These are phyloP conservation scores for Coleophora deauratella DNA, from an alignment of 2,888 invertebrate species.

Conservation along the genomic window DNA sequence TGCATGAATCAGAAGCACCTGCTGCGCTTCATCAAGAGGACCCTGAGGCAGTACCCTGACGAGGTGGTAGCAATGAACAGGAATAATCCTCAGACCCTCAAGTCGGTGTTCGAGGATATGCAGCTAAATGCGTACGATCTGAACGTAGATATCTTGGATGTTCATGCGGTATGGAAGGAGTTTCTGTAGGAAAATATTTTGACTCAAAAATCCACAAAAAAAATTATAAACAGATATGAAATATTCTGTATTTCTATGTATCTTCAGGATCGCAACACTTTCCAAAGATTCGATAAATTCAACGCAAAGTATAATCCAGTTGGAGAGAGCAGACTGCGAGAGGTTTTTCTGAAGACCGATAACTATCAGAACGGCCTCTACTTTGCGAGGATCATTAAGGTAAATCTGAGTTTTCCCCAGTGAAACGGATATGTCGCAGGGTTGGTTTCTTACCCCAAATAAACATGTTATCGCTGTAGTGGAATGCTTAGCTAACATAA, in stretches of 20 bases:
- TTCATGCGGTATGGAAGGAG: slow-evolving; percentile 85
- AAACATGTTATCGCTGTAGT: too few species aligned
- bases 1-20: slow-evolving; percentile 99
- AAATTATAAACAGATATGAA: not conserved
- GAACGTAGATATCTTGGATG: slow-evolving; percentile 97
- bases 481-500: too few species aligned
- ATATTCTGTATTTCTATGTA: too few species aligned
- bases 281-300: slow-evolving; percentile 97
- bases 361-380: slow-evolving; percentile 93
- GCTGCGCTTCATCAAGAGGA: slow-evolving; percentile 96
- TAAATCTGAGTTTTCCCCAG: slow-evolving; percentile 24
- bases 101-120: slow-evolving; percentile 93
- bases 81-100: slow-evolving; percentile 86
- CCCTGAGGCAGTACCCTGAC: slow-evolving; percentile 87
- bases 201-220: not conserved
- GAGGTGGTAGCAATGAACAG: slow-evolving; percentile 63
- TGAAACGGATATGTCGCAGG: too few species aligned
- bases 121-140: slow-evolving; percentile 96
- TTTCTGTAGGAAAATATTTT: not conserved
- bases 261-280: slow-evolving; percentile 87
- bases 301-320: slow-evolving; percentile 98
- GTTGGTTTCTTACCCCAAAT: too few species aligned
- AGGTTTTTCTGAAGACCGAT: slow-evolving; percentile 97
- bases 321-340: slow-evolving; percentile 90
- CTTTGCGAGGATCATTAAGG: slow-evolving; percentile 94